Conservation (phyloP, 2,797 vertebrate species). For the Neostethus bicornis region DNA sequence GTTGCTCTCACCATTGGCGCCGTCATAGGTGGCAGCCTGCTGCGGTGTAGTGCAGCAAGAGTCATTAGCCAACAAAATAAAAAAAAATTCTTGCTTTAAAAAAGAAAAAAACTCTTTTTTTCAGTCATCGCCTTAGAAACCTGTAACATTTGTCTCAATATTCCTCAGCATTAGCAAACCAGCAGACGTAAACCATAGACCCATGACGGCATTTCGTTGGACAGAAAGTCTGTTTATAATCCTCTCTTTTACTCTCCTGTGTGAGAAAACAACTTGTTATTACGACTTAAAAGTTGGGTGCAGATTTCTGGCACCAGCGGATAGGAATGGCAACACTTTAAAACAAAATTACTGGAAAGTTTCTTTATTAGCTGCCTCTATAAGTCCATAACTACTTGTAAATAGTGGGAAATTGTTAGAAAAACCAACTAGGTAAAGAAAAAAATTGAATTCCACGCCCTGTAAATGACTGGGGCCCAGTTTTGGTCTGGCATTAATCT, state of each 20-base stretch:
- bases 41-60: too few species aligned
- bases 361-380: conserved; percentile 65
- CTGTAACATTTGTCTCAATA: not conserved
- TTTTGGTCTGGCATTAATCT: conserved; percentile 69
- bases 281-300: conserved; percentile 51
- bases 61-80: too few species aligned
- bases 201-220: conserved; percentile 43
- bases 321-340: conserved; percentile 45
- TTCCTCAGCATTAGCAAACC: conserved; percentile 14
- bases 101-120: too few species aligned
- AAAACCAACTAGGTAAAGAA: conserved; percentile 34
- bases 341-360: conserved; percentile 59
- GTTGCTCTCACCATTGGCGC: too few species aligned
- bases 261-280: conserved; percentile 60
- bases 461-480: conserved; percentile 39
- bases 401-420: conserved; percentile 64
- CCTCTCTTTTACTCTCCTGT: conserved; percentile 12
- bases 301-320: conserved; percentile 50
- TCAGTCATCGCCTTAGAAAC: too few species aligned
- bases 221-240: conserved; percentile 22
- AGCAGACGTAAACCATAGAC: conserved; percentile 20
- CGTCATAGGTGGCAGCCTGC: too few species aligned
- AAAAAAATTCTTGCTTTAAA: too few species aligned
- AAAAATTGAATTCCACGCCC: conserved; percentile 34
- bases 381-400: conserved; percentile 75